These are phyloP conservation scores for cat (Felis catus) DNA, from an alignment of 2,113 vertebrate species.

Conservation along the genomic window DNA sequence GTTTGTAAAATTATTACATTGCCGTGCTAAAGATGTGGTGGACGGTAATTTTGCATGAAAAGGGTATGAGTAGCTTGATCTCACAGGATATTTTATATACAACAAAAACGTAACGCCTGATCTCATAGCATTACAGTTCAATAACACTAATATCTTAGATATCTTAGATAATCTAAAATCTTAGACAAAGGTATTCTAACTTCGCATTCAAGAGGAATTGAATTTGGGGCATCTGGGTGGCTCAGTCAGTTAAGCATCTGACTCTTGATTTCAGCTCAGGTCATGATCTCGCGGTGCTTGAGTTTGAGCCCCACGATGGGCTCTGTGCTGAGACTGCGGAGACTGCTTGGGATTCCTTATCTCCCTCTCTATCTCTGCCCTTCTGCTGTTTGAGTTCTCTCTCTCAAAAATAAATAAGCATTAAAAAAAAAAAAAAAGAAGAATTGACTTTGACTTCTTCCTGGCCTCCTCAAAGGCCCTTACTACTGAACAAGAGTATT, in stretches of 20 bases:
- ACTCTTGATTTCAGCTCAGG: too few species aligned
- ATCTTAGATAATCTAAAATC: neutral
- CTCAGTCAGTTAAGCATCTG: too few species aligned
- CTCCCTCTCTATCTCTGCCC: too few species aligned
- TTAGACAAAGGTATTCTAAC: neutral
- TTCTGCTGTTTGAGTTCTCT: too few species aligned
- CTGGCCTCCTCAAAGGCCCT: neutral
- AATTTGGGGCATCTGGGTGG: too few species aligned
- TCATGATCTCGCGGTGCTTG: too few species aligned
- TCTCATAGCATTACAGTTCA: neutral
- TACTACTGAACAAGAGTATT: neutral
- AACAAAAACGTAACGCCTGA: neutral
- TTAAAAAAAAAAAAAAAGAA: too few species aligned
- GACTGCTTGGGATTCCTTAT: too few species aligned
- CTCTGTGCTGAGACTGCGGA: too few species aligned
- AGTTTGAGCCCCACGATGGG: too few species aligned
- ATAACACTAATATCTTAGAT: neutral
- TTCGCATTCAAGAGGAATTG: neutral
- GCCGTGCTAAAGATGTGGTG: neutral
- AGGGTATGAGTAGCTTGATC: neutral
- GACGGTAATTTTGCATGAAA: neutral
- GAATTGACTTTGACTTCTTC: neutral
- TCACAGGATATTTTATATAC: neutral
- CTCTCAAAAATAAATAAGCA: too few species aligned
- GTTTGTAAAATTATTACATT: neutral